Evolutionary conservation across 2,888 invertebrate species (phyloP), one percentile per base, ranked within the genome.

Genomic region (Conops quadrifasciatus): DNA sequence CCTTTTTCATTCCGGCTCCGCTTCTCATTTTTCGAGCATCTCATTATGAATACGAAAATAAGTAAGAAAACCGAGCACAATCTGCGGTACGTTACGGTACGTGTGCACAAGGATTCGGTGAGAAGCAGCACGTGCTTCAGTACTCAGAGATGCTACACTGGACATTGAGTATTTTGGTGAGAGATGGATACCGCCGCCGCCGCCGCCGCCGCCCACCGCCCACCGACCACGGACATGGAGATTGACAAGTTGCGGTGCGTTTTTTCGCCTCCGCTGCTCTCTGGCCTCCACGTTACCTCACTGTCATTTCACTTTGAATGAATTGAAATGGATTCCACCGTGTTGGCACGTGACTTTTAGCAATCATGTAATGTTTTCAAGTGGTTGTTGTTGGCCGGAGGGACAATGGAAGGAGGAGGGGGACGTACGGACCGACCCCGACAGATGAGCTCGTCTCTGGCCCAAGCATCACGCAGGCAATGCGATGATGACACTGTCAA

Each of bases 31-130:
- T 36, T 36, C 36, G 36, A 36, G 53, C 3, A 53, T 11, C 53
- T 53, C 53, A 53, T 53, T 21, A 53, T 53, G 21, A 53, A 53
- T 53, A 21, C 53, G 21, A 21, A 53, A 53, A 53, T 53, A 53
- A 53, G 53, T 19, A 53, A 19, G 53, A 53, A 53, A 21, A n/a
- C 4, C 36, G 11, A 13, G 53, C 19, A 53, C n/a, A n/a, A n/a
- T n/a, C n/a, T n/a, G 53, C 2, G 21, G 53, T 21, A 53, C 53
- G 53, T 9, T 4, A 2, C 21, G 53, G 21, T 21, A 19, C 15
- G 21, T 9, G n/a, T 7, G 36, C 36, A 36, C 5, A 36, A 36
- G 4, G 5, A 36, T 36, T 36, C 5, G 36, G 4, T 36, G 5
- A 36, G 9, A 36, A 9, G 36, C 36, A 9, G 36, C 36, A 36